A percentile compares a stretch with the other conserved stretches of the same genome.
phyloP scores from a whole-genome alignment of 2,888 invertebrate genomes.

The Oligia latruncula region DNA sequence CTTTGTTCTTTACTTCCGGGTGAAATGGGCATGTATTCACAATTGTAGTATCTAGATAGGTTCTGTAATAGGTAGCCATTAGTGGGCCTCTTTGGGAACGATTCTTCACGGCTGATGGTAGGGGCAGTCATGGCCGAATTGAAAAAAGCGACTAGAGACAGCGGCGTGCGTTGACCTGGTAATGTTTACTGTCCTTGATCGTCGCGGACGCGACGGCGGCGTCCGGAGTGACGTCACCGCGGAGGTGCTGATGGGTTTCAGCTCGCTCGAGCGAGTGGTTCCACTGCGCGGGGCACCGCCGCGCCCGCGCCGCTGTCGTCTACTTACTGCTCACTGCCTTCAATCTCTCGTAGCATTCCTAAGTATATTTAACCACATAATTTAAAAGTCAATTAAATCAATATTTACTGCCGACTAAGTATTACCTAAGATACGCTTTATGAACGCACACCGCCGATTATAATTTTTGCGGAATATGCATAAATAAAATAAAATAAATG shows the following conservation, averaged over 20 bases:
- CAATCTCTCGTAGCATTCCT: slow-evolving; percentile 22
- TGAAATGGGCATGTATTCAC: slow-evolving; percentile 50
- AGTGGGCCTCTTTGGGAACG: slow-evolving; percentile 75
- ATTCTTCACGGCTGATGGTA: slow-evolving; percentile 77
- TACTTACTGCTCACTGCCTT: slow-evolving; percentile 22
- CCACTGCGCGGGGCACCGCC: slow-evolving; percentile 33
- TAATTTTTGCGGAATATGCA: slow-evolving; percentile 46
- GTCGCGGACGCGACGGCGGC: slow-evolving; percentile 72
- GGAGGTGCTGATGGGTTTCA: slow-evolving; percentile 89
- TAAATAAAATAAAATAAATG: slow-evolving; percentile 54
- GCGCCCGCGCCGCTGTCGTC: background rate
- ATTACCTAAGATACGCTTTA: slow-evolving; percentile 16
- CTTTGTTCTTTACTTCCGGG: slow-evolving; percentile 61
- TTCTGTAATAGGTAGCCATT: slow-evolving; percentile 65
- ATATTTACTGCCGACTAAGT: slow-evolving; percentile 34
- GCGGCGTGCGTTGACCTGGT: slow-evolving; percentile 87
- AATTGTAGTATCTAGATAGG: slow-evolving; percentile 50
- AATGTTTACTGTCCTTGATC: slow-evolving; percentile 89
- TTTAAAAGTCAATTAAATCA: slow-evolving; percentile 48
- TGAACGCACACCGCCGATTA: slow-evolving; percentile 11
- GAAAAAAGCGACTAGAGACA: slow-evolving; percentile 83
- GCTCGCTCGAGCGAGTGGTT: slow-evolving; percentile 66
- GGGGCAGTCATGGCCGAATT: slow-evolving; percentile 82
- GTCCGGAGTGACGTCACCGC: slow-evolving; percentile 83
- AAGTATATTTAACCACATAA: slow-evolving; percentile 43